A percentile compares a stretch with the other conserved stretches of the same genome.
phyloP scores from a whole-genome alignment of 2,888 invertebrate genomes.

The Notodonta ziczac region DNA sequence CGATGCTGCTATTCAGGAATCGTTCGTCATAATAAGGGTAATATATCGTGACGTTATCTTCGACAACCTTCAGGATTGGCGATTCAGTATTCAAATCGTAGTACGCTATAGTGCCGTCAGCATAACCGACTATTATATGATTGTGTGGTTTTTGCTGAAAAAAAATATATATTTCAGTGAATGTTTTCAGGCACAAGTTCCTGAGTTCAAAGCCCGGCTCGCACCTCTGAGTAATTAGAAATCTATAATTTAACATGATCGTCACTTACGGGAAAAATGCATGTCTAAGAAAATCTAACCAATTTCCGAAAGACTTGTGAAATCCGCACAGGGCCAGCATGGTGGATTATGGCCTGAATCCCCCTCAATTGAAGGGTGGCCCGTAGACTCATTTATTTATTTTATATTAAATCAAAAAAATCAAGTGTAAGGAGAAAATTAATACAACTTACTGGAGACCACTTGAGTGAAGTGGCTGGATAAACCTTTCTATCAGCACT shows the following conservation, averaged over 20 bases:
- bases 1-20: slow-evolving; percentile 83
- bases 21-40: slow-evolving; percentile 85
- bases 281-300: too few species aligned
- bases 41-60: slow-evolving; percentile 69
- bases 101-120: slow-evolving; percentile 87
- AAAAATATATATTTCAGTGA: slow-evolving; percentile 4
- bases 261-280: too few species aligned
- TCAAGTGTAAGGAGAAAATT: background rate
- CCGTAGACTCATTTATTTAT: background rate
- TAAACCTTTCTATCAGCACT: slow-evolving; percentile 45
- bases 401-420: background rate
- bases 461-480: slow-evolving; percentile 80
- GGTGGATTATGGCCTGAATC: too few species aligned
- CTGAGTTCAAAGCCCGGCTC: too few species aligned
- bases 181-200: too few species aligned
- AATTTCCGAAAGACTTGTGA: too few species aligned
- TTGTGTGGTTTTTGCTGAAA: slow-evolving; percentile 81
- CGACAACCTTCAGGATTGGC: slow-evolving; percentile 69
- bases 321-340: too few species aligned
- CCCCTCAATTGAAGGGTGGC: too few species aligned
- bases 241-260: too few species aligned
- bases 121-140: slow-evolving; percentile 87
- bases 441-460: slow-evolving; percentile 73
- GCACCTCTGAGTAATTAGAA: too few species aligned
- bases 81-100: slow-evolving; percentile 85